Base-by-base conservation (phyloP, 2,797 vertebrate species). In the Macropodus opercularis region DNA sequence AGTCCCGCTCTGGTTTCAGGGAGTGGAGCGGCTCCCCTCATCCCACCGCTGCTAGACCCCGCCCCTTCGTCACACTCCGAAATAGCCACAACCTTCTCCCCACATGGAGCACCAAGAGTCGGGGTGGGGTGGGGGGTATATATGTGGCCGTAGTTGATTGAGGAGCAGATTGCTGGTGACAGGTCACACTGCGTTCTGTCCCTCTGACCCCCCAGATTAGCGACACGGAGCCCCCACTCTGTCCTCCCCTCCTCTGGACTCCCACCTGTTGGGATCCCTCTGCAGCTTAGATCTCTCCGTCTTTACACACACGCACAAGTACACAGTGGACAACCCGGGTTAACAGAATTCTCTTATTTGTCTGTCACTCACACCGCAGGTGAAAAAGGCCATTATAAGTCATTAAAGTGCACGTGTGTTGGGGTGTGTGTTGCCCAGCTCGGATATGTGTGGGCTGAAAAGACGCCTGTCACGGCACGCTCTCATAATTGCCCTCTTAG, bases 401-500 rank as follows among this genome's bases (percentile, higher is more conserved):
- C 94, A 95, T 96, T 95, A 95, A 93, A 92, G 94, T 86, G 32
- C 32, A 2, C 11, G 32, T 15, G 32, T 14, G 32, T 34, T 15
- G 4, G 26, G 8, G 26, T n/a, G n/a, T n/a, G 93, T 94, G 91
- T 60, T 68, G 63, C 57, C 59, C 26, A 44, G 71, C 29, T 47
- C 7, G 43, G 61, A 55, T 84, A 80, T 72, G 84, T 79, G 86
- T 85, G 88, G 94, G 95, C 93, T 96, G 94, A 94, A 95, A 95
- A 94, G 88, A 78, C 60, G 94, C 94, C 94, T 94, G 94, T 96
- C 94, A 95, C 94, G 95, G 95, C 94, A 93, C 89, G 72, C 75
- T 92, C 79, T 93, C 76, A 92, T 98, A 97, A 98, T 97, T 96
- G 96, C 94, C 95, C 95, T 96, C 95, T 98, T 96, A 94, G 94